Base-by-base conservation (phyloP, 1,140 invertebrate genomes). In the Drosophila willistoni region DNA sequence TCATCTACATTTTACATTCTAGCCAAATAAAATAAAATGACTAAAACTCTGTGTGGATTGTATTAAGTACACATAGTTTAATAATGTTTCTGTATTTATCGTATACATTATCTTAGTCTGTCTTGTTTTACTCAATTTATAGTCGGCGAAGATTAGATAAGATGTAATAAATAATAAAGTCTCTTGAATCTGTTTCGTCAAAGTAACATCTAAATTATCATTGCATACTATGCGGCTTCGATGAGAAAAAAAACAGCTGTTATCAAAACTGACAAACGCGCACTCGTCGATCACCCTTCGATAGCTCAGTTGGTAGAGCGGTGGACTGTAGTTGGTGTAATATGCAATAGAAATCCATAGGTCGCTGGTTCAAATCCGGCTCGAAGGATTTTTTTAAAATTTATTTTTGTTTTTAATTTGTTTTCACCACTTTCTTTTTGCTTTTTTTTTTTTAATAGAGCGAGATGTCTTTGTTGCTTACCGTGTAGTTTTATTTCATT, bases 241-340 rank as follows among this genome's bases (percentile, higher is more conserved):
- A 1, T 29, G 1, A 12, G 10, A 51, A 12, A 51, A 22, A 51
- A 51, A 51, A 22, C 9, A 22, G 44, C 44, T 51, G 2, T 1
- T 7, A 33, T 6, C 33, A 59, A 59, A 59, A 59, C 34, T 13
- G 33, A 39, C 33, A 59, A 36, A 19, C 6, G 56, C 56, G 10
- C 33, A 2, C 14, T 0, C 1, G 7, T 2, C 2, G 34, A 10
- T 19, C 56, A 59, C 87, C 95, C 95, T 95, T 95, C 95, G 95
- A 95, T 96, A 96, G 95, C 95, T 96, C 95, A 96, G 95, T 96
- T 96, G 95, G 95, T 96, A 96, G 95, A 96, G 95, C 95, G 95
- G 95, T 96, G 95, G 95, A 96, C 95, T 95, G 96, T 96, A 96
- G 95, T 55, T 13, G 57, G 56, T 7, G 10, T 13, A 39, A 59